These are phyloP conservation scores for Parazoanthus swiftii DNA, from an alignment of 92 coral and sea anemone genomes.

Conservation along the genomic window DNA sequence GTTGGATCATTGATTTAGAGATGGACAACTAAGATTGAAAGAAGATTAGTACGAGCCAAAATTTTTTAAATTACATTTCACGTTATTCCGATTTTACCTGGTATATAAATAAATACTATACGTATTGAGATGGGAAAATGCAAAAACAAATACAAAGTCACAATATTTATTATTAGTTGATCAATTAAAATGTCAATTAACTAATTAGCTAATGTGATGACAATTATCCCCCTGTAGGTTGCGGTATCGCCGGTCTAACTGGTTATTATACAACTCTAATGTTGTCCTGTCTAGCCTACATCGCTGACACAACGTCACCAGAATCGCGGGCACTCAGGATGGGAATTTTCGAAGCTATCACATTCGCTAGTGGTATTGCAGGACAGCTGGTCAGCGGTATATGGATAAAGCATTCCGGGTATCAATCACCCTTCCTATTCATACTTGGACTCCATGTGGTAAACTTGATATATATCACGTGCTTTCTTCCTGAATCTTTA, in stretches of 20 bases:
- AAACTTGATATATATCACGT: constrained; percentile 42
- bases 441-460: constrained; percentile 37
- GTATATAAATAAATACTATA: too few relatives aligned
- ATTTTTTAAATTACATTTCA: too few relatives aligned
- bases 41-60: too few relatives aligned
- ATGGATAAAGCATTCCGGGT: constrained; percentile 56
- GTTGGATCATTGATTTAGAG: too few relatives aligned
- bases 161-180: too few relatives aligned
- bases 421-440: constrained; percentile 48
- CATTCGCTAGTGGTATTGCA: constrained; percentile 49
- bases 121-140: too few relatives aligned
- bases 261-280: constrained; percentile 56
- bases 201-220: too few relatives aligned
- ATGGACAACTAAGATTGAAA: too few relatives aligned
- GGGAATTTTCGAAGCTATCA: constrained; percentile 56
- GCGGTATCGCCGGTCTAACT: constrained; percentile 49
- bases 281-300: constrained; percentile 52
- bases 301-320: constrained; percentile 54
- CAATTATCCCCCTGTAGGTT: constrained; percentile 24
- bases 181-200: too few relatives aligned
- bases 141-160: too few relatives aligned
- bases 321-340: constrained; percentile 44
- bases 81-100: too few relatives aligned
- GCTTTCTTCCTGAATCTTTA: constrained; percentile 50
- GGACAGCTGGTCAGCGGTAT: constrained; percentile 56